Conservation (phyloP, 2,113 vertebrate species). For the Crotalus helleri region DNA sequence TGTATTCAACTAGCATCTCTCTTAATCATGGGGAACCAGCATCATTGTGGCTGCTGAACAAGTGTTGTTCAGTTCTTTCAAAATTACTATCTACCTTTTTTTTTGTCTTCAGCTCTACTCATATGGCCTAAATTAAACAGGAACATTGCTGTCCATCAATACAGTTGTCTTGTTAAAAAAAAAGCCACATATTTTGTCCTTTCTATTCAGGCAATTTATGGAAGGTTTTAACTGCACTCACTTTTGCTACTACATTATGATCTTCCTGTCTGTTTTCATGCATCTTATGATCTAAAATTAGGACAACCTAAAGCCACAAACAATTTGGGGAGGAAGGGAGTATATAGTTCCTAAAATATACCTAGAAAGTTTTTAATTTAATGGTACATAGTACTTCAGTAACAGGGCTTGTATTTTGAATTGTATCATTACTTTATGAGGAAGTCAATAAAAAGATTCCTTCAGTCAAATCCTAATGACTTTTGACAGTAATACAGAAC, state of each 20-base stretch:
- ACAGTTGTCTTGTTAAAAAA: conserved; percentile 15
- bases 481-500: not conserved
- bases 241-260: not conserved
- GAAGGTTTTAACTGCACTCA: not conserved
- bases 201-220: not conserved
- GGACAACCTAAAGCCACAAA: not conserved
- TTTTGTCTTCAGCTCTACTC: not conserved
- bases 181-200: not conserved
- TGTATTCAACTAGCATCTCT: conserved; percentile 62
- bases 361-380: not conserved
- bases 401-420: not conserved
- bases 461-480: not conserved
- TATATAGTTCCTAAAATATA: not conserved
- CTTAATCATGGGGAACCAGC: conserved; percentile 71
- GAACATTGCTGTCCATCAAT: conserved; percentile 63
- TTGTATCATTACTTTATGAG: not conserved
- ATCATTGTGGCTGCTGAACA: conserved; percentile 33
- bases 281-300: not conserved
- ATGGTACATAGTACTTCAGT: not conserved
- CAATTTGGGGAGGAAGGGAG: not conserved
- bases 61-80: not conserved
- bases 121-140: conserved; percentile 50
- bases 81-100: not conserved
- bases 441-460: not conserved
- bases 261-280: not conserved